Evolutionary conservation across 2,888 invertebrate genomes (phyloP), one percentile per base, ranked within the genome.

Genomic region (Cosmia pyralina): DNA sequence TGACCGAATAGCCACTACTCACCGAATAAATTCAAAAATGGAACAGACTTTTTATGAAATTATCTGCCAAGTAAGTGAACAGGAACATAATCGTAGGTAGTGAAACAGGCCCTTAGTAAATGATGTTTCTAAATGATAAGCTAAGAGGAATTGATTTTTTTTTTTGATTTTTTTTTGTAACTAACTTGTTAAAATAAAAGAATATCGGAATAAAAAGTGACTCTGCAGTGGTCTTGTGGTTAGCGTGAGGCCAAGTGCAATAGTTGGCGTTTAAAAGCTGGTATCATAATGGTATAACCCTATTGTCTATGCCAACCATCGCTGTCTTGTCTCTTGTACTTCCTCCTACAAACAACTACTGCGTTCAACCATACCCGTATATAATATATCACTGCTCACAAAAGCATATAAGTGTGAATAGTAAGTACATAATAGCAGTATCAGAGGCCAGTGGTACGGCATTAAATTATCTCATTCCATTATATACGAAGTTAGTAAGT

Each of bases 381-480:
- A 38, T 38, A 66, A 57, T 69, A 69, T 73, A 73, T 50, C 34
- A 66, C 55, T 4, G n/a, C 48, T 60, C 63, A 64, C 75, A 68
- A 64, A 77, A 59, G 65, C 82, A 75, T 65, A 72, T 77, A 82
- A 64, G 70, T 85, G 77, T 86, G 74, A 86, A 85, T 81, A 82
- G 69, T 84, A 69, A 77, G 69, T 83, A 85, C 65, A 79, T 82
- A 85, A 79, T 75, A 73, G 65, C 74, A 77, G 87, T 83, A 85
- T 85, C 81, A 84, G 81, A 83, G 86, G 85, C 77, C 79, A 86
- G 69, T 82, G 79, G 83, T 59, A 76, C 75, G 82, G 77, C 77
- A 80, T 85, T 87, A 88, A 89, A 89, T 89, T 88, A 89, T 88
- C 87, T 88, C 80, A 85, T 84, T 87, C 87, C 77, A 83, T 86